Evolutionary conservation across 1,140 invertebrate genomes (phyloP).

Genomic region (Hypsibius dujardini): DNA sequence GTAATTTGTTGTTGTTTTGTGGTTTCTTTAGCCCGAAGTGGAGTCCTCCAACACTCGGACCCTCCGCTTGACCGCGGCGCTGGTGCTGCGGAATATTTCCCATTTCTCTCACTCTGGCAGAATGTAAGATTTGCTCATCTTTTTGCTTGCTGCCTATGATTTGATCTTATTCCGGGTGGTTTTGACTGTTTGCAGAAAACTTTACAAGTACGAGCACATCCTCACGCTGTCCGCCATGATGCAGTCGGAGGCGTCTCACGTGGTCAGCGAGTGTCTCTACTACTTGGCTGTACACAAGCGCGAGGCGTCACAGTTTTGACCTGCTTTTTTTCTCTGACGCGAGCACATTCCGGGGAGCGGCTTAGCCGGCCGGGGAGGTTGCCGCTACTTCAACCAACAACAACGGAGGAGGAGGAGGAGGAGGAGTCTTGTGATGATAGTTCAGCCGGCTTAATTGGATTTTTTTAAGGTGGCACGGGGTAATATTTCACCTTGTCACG

Average conservation of each 20-base stretch:
- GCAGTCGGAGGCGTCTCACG: not conserved
- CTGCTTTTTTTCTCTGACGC: no score
- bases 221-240: not conserved
- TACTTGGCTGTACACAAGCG: not conserved
- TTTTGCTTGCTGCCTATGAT: not conserved
- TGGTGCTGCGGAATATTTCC: slow-evolving; percentile 4
- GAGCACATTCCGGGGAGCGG: no score
- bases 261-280: not conserved
- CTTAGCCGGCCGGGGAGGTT: no score
- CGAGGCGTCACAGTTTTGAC: no score
- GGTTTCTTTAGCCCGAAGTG: not conserved
- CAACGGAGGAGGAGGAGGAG: no score
- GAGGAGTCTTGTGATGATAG: no score
- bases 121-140: slow-evolving; percentile 4
- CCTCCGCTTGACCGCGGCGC: not conserved
- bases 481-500: no score
- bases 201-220: not conserved
- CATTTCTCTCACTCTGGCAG: slow-evolving; percentile 7
- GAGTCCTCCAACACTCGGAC: not conserved
- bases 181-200: not conserved
- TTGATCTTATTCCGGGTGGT: slow-evolving; percentile 4
- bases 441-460: no score
- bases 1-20: no score
- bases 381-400: no score
- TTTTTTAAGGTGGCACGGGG: no score